Evolutionary conservation across 2,888 invertebrate species (phyloP).

Genomic region (Agrilus biguttatus): DNA sequence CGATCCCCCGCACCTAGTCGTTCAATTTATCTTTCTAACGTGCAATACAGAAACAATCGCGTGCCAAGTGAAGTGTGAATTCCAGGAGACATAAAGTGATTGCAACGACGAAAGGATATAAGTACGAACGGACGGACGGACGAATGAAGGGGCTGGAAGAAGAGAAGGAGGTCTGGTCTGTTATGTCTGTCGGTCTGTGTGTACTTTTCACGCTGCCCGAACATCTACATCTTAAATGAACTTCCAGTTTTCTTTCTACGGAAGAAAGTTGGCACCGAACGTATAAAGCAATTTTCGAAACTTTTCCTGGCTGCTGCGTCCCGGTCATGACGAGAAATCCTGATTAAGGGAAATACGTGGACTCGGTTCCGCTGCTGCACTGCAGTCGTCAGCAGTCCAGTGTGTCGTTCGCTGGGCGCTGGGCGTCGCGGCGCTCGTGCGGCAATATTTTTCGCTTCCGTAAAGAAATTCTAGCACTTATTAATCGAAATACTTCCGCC

Average conservation of each 20-base stretch:
- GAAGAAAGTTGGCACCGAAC: constrained; percentile 4
- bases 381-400: too few species aligned
- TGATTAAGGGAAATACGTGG: constrained; percentile 12
- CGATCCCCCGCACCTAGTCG: too few species aligned
- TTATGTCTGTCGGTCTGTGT: constrained; percentile 5
- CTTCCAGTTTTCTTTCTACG: constrained; percentile 8
- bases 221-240: constrained; percentile 11
- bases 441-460: too few species aligned
- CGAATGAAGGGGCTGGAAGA: too few species aligned
- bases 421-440: too few species aligned
- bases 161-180: too few species aligned
- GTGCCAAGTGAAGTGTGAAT: constrained; percentile 10
- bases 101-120: constrained; percentile 5
- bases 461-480: too few species aligned
- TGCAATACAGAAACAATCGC: constrained; percentile 10
- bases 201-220: constrained; percentile 10
- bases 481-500: too few species aligned
- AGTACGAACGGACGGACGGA: neutral
- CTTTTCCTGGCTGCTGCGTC: constrained; percentile 11
- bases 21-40: neutral
- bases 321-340: constrained; percentile 16
- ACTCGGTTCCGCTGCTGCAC: neutral
- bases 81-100: constrained; percentile 9
- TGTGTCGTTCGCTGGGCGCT: too few species aligned
- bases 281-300: constrained; percentile 10